Evolutionary conservation across 2,888 invertebrate species (phyloP).

Genomic region (Ochropleura plecta): DNA sequence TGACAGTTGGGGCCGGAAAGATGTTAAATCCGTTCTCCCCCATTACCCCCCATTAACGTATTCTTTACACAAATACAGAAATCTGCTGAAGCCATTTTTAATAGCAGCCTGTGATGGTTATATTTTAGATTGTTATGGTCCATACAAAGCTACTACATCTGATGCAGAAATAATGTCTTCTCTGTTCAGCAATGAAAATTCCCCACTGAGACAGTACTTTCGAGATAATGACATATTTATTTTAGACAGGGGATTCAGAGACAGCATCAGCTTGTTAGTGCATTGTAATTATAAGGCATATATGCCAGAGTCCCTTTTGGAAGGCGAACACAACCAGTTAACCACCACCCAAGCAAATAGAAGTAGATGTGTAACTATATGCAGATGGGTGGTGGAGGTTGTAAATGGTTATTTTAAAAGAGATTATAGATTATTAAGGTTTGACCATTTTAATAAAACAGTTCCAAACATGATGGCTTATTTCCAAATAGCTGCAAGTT

Average conservation of each 20-base stretch:
- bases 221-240: slow-evolving; percentile 20
- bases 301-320: slow-evolving; percentile 13
- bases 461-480: slow-evolving; percentile 24
- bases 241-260: slow-evolving; percentile 14
- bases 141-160: slow-evolving; percentile 34
- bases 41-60: too few species aligned
- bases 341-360: slow-evolving; percentile 9
- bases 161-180: slow-evolving; percentile 28
- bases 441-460: slow-evolving; percentile 20
- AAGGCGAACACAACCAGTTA: slow-evolving; percentile 7
- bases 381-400: slow-evolving; percentile 6
- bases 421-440: slow-evolving; percentile 5
- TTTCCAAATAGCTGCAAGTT: slow-evolving; percentile 26
- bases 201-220: slow-evolving; percentile 6
- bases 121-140: slow-evolving; percentile 15
- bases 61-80: neutral
- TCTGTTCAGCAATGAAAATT: slow-evolving; percentile 16
- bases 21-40: too few species aligned
- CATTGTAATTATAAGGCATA: slow-evolving; percentile 8
- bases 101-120: slow-evolving; percentile 5
- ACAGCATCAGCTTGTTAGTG: slow-evolving; percentile 2
- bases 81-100: slow-evolving; percentile 24
- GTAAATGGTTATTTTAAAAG: slow-evolving; percentile 14
- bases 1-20: too few species aligned
- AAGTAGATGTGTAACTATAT: neutral